Evolutionary conservation across 1,140 invertebrate genomes (phyloP).

Genomic region (Epicauta chinensis): DNA sequence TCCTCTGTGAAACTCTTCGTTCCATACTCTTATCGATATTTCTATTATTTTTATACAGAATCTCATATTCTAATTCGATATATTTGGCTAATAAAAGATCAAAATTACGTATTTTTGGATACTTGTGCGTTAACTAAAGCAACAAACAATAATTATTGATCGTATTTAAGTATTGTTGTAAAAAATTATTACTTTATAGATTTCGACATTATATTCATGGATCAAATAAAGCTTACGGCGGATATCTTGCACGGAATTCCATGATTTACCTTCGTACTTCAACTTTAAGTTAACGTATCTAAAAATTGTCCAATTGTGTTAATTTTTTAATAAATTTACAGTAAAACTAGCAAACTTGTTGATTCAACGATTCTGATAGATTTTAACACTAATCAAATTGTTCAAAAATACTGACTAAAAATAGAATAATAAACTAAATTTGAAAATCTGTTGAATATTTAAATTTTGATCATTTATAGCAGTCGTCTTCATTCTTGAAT

Average conservation of each 20-base stretch:
- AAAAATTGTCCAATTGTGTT: neutral
- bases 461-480: too few relatives aligned
- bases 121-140: slow-evolving; percentile 3
- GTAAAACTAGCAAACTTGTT: too few relatives aligned
- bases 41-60: slow-evolving; percentile 1
- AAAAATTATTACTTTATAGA: neutral
- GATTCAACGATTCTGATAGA: too few relatives aligned
- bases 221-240: slow-evolving; percentile 3
- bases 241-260: slow-evolving; percentile 1
- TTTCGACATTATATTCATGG: slow-evolving; percentile 11
- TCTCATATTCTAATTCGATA: slow-evolving; percentile 7
- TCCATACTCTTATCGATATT: neutral
- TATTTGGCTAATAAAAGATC: slow-evolving; percentile 4
- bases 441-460: too few relatives aligned
- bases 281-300: slow-evolving; percentile 2
- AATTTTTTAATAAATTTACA: too few relatives aligned
- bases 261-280: slow-evolving; percentile 2
- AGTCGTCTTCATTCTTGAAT: too few relatives aligned
- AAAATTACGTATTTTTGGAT: slow-evolving; percentile 4
- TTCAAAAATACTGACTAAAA: too few relatives aligned
- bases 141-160: neutral
- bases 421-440: too few relatives aligned
- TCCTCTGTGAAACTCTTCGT: neutral
- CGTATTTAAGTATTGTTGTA: neutral
- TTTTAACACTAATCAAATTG: too few relatives aligned